Evolutionary conservation across 2,888 invertebrate species (phyloP).

Genomic region (Synanthedon myopaeformis): DNA sequence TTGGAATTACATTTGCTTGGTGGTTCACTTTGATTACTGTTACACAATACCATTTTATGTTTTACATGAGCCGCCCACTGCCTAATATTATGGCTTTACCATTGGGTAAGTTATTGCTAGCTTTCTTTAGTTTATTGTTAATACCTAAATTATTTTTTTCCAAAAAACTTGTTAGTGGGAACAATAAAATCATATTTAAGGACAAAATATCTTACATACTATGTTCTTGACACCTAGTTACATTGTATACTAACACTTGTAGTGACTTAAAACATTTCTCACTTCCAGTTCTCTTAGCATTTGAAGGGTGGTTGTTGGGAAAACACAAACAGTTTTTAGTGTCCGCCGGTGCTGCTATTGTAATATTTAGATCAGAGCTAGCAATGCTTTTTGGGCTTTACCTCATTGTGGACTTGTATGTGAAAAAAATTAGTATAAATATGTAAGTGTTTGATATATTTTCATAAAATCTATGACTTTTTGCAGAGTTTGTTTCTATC

Average conservation of each 20-base stretch:
- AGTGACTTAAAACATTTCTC: too few species aligned
- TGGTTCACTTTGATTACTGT: conserved; percentile 88
- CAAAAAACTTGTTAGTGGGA: too few species aligned
- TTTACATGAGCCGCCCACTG: conserved; percentile 92
- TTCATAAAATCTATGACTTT: too few species aligned
- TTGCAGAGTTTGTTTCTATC: too few species aligned
- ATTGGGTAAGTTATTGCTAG: conserved; percentile 74
- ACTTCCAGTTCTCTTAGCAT: conserved; percentile 84
- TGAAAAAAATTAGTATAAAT: conserved; percentile 71
- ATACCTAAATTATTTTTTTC: too few species aligned
- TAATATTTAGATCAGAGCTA: conserved; percentile 92
- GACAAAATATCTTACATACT: too few species aligned
- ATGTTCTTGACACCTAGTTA: too few species aligned
- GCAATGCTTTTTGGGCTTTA: conserved; percentile 88
- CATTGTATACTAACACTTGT: too few species aligned
- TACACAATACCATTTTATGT: conserved; percentile 98
- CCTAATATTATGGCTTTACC: conserved; percentile 96
- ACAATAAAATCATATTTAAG: too few species aligned
- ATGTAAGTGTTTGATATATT: conserved; percentile 24
- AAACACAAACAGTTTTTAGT: conserved; percentile 81
- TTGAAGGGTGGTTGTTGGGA: conserved; percentile 86
- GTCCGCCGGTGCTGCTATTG: conserved; percentile 86
- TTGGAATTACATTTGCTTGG: conserved; percentile 81
- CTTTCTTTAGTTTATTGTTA: not conserved
- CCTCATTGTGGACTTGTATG: conserved; percentile 82